phyloP scores from a whole-genome alignment of 2,113 vertebrate species.

The Syrmaticus mikado region DNA sequence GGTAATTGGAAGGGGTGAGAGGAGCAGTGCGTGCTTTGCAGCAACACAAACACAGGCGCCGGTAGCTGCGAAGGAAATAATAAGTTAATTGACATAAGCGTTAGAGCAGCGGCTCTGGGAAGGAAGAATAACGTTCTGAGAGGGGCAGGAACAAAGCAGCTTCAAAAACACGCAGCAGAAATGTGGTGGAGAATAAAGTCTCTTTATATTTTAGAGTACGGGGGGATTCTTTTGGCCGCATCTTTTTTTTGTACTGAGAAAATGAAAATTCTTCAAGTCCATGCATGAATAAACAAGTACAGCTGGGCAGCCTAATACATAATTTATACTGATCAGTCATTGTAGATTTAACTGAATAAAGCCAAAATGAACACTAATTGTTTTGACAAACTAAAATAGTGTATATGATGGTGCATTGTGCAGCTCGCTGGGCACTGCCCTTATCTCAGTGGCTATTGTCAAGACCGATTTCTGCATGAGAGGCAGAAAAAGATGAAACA shows the following conservation, averaged over 20 bases:
- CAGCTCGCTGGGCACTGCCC: slow-evolving; percentile 20
- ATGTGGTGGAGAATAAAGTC: slow-evolving; percentile 30
- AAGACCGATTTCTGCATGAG: slow-evolving; percentile 40
- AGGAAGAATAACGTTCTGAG: neutral
- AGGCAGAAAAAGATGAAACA: slow-evolving; percentile 18
- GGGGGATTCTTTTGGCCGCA: slow-evolving; percentile 27
- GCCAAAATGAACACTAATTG: slow-evolving; percentile 89
- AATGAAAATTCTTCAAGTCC: slow-evolving; percentile 82
- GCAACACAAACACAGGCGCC: neutral
- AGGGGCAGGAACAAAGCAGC: slow-evolving; percentile 11
- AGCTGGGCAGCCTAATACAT: slow-evolving; percentile 92
- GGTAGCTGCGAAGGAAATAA: slow-evolving; percentile 4
- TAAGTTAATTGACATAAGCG: neutral
- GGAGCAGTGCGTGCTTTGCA: neutral
- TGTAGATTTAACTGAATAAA: slow-evolving; percentile 82
- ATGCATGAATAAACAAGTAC: slow-evolving; percentile 92
- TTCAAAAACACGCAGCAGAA: slow-evolving; percentile 6
- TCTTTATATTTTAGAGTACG: slow-evolving; percentile 42
- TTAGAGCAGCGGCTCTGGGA: neutral
- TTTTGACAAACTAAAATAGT: slow-evolving; percentile 85
- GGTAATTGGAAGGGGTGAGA: neutral
- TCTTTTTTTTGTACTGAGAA: slow-evolving; percentile 66
- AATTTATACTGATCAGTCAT: slow-evolving; percentile 92
- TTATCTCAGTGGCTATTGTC: slow-evolving; percentile 60
- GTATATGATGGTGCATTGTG: slow-evolving; percentile 66